Base-by-base conservation (phyloP, 1,140 invertebrate genomes). In the Drosophila sturtevanti region DNA sequence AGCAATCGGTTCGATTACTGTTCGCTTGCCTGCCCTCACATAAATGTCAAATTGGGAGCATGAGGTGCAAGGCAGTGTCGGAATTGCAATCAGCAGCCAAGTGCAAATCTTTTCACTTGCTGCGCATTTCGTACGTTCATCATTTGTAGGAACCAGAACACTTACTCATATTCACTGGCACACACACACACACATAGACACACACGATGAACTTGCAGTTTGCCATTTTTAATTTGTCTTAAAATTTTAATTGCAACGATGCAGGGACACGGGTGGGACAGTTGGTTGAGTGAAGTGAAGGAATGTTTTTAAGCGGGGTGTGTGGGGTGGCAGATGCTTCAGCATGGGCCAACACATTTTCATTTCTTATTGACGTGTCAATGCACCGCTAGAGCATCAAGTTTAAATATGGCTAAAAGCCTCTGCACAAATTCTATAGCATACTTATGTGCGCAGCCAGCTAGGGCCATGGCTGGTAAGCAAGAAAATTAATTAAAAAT, bases 21-120 rank as follows among this genome's bases (percentile, higher is more conserved):
- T 54, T 52, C 73, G 73, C 62, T 55, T 79, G 72, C 72, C 68
- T 84, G 80, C 52, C 51, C 68, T 69, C 62, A 63, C 78, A 87
- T 86, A 87, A 81, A 78, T 79, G 82, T 76, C 78, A 87, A 87
- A 87, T 86, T 86, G 81, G 58, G 82, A 75, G 81, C 81, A 81
- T 70, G 63, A 85, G 34, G 51, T 54, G 38, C 27, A 27, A 21
- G 59, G 66, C 18, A 22, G 38, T 38, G 38, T 38, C 44, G 56
- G 22, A 38, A 71, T 73, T 81, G 79, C 82, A 86, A 86, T 79
- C 82, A 81, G 82, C 82, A 86, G 68, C 82, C 78, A 87, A 87
- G 82, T 81, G 81, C 78, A 87, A 81, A 76, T 73, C 81, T 74
- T 78, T 78, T 71, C 77, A 78, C 64, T 44, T 63, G 54, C 65